These are phyloP conservation scores for Tretioscincus oriximinensis DNA, from an alignment of 2,113 vertebrate genomes.

Conservation along the genomic window DNA sequence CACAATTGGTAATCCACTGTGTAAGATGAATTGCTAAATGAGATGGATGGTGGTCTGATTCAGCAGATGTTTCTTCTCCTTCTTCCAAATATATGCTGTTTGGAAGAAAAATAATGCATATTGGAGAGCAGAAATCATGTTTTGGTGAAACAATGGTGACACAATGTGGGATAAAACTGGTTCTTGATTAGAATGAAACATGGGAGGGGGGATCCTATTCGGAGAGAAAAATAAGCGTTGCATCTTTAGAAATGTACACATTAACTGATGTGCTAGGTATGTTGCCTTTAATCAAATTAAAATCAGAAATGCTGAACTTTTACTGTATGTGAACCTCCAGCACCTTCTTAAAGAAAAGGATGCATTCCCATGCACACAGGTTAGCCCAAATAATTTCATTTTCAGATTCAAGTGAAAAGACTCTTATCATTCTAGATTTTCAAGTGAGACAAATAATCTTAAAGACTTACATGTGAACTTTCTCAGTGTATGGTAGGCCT, in stretches of 20 bases:
- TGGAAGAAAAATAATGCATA: too few species aligned
- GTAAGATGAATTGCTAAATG: too few species aligned
- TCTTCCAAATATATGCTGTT: too few species aligned
- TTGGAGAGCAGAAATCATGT: too few species aligned
- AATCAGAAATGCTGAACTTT: background rate
- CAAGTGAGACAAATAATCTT: background rate
- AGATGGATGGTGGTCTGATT: too few species aligned
- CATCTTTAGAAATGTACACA: background rate
- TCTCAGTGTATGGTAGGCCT: constrained; percentile 6
- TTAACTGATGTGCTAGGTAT: background rate
- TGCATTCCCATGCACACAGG: background rate
- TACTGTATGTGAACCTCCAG: background rate
- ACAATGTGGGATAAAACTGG: too few species aligned
- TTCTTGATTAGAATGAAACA: background rate
- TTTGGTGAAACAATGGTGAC: too few species aligned
- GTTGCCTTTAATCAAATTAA: background rate
- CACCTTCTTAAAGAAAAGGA: background rate
- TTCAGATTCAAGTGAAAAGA: background rate
- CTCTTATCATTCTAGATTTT: background rate
- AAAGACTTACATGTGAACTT: background rate
- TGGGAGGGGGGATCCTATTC: background rate
- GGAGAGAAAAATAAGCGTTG: background rate
- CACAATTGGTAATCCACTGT: too few species aligned
- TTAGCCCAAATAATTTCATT: background rate
- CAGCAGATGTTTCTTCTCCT: too few species aligned